Conservation (phyloP, 1,140 invertebrate genomes). For the Vanessa atalanta region DNA sequence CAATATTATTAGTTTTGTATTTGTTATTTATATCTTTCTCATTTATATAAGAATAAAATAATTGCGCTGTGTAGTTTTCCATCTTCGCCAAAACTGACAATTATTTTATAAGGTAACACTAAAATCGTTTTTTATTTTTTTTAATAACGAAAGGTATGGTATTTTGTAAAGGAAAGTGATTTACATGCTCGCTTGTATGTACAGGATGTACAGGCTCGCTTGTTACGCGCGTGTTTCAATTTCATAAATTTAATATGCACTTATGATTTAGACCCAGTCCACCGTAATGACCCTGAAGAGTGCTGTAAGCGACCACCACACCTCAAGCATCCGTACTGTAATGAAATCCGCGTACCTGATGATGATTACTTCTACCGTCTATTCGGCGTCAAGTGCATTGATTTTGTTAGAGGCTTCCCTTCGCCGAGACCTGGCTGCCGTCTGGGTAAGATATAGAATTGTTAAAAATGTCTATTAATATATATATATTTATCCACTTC, state of each 20-base stretch:
- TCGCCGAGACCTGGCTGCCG: slow-evolving; percentile 90
- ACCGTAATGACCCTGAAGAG: slow-evolving; percentile 93
- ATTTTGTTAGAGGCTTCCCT: slow-evolving; percentile 93
- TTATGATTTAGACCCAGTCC: slow-evolving; percentile 85
- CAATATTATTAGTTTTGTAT: not conserved
- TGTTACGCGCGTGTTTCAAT: too few relatives aligned
- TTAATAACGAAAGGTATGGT: too few relatives aligned
- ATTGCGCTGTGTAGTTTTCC: too few relatives aligned
- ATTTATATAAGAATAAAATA: not conserved
- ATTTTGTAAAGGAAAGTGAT: too few relatives aligned
- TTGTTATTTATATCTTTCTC: not conserved
- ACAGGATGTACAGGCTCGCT: too few relatives aligned
- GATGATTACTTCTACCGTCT: slow-evolving; percentile 95
- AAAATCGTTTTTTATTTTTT: too few relatives aligned
- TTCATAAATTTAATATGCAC: not conserved
- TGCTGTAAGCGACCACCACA: slow-evolving; percentile 90
- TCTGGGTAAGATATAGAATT: slow-evolving; percentile 81
- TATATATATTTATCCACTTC: too few relatives aligned
- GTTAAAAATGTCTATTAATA: too few relatives aligned
- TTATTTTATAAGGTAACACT: too few relatives aligned
- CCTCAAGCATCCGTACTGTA: slow-evolving; percentile 93
- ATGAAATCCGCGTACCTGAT: slow-evolving; percentile 93
- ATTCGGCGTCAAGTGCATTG: slow-evolving; percentile 91
- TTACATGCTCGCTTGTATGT: too few relatives aligned
- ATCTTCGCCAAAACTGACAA: too few relatives aligned